Conservation (phyloP, 2,888 invertebrate genomes). For the Magallana nippona region DNA sequence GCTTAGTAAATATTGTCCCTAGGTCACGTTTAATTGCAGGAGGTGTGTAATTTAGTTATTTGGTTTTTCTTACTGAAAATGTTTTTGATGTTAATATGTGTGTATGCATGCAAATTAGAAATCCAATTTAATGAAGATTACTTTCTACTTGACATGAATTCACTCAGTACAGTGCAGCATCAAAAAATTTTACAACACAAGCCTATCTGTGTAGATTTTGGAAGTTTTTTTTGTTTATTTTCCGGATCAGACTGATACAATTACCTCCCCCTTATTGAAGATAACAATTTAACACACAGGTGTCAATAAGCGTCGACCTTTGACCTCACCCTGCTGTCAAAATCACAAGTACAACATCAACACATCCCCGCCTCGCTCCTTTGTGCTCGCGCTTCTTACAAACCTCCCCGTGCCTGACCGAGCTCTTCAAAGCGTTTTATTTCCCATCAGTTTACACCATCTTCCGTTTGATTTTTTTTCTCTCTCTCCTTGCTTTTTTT, state of each 20-base stretch:
- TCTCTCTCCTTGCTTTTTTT: neutral
- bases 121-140: no score
- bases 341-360: slow-evolving; percentile 14
- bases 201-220: no score
- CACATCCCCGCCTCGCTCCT: neutral
- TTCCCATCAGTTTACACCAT: slow-evolving; percentile 18
- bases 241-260: neutral
- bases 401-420: neutral
- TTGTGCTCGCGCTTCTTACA: slow-evolving; percentile 1
- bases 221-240: neutral
- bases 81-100: no score
- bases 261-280: slow-evolving; percentile 5
- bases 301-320: neutral
- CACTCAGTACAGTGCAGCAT: no score
- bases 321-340: neutral
- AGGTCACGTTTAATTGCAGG: no score
- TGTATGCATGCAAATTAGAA: no score
- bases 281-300: slow-evolving; percentile 23
- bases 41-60: no score
- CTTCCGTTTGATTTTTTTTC: slow-evolving; percentile 5
- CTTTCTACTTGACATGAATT: no score
- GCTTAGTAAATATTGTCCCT: no score
- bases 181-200: no score
- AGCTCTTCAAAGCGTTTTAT: slow-evolving; percentile 6
- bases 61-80: no score